Base-by-base conservation (phyloP, 2,797 vertebrate species). In the Fundulus diaphanus region DNA sequence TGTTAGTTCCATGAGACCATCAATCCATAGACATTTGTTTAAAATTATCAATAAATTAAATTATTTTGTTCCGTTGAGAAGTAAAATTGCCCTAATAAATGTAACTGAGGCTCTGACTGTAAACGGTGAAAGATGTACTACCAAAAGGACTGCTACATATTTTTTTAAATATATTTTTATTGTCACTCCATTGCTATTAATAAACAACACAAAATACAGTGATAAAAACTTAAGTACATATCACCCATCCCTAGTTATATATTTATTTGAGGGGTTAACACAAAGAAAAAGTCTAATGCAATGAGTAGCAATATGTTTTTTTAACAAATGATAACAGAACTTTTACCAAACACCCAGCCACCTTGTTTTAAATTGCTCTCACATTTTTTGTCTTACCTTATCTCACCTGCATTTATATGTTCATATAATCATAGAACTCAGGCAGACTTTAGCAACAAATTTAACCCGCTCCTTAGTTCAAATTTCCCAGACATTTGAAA, bases 401-500 rank as follows among this genome's bases (percentile, higher is more conserved):
- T 82, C 59, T 70, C 69, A 87, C 81, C 73, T 73, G 79, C 76
- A 63, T 84, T 82, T 54, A 71, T 61, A 79, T 54, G 33, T 66
- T 52, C 54, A 65, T 24, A 24, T 44, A 42, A 59, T 72, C 61
- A 20, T 24, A 71, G 61, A 73, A 84, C 42, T 5, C 27, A 37
- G 66, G 67, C 12, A 7, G 63, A 29, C 49, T n/a, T 16, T 5
- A 46, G 70, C 44, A 77, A 77, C 80, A 86, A 31, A 80, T 57
- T 54, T 61, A 48, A 76, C 72, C 75, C 1, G 1, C n/a, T 70
- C 66, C 59, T 82, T 70, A 33, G 24, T 82, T 79, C 70, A 78
- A 61, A 0, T 85, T 88, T 81, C 72, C 85, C 83, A 77, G 75
- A 79, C 73, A 86, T 72, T 79, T 74, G 69, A 73, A 91, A 85